Evolutionary conservation across 2,797 vertebrate species (phyloP).

Genomic region (Enteromius unitaeniatus): DNA sequence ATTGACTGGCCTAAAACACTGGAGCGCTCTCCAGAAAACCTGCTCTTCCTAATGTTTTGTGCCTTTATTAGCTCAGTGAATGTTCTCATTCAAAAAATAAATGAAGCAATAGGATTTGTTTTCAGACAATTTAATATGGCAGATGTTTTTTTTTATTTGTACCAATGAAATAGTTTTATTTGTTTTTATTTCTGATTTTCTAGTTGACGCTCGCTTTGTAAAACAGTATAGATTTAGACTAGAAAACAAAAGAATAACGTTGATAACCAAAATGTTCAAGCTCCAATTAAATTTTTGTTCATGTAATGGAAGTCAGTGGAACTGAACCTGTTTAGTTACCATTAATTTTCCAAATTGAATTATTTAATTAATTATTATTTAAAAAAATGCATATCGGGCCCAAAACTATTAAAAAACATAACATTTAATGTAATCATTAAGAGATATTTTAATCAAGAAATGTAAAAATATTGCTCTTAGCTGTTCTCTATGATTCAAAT

Average conservation of each 20-base stretch:
- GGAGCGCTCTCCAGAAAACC: not conserved
- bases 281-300: not conserved
- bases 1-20: conserved; percentile 35
- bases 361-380: not conserved
- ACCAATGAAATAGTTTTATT: not conserved
- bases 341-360: not conserved
- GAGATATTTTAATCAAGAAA: not conserved
- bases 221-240: not conserved
- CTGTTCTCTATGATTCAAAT: not conserved
- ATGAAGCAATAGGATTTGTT: not conserved
- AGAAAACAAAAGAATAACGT: not conserved
- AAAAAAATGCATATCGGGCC: not conserved
- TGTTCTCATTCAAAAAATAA: not conserved
- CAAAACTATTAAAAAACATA: not conserved
- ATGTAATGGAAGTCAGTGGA: not conserved
- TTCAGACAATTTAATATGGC: too few species aligned
- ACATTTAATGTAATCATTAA: not conserved
- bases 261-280: not conserved
- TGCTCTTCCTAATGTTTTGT: not conserved
- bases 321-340: not conserved
- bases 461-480: too few species aligned
- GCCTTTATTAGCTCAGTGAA: conserved; percentile 5
- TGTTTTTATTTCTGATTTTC: not conserved
- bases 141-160: not conserved
- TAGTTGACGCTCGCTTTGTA: not conserved